Base-by-base conservation (phyloP, 2,797 vertebrate genomes). In the Pempheris klunzingeri region DNA sequence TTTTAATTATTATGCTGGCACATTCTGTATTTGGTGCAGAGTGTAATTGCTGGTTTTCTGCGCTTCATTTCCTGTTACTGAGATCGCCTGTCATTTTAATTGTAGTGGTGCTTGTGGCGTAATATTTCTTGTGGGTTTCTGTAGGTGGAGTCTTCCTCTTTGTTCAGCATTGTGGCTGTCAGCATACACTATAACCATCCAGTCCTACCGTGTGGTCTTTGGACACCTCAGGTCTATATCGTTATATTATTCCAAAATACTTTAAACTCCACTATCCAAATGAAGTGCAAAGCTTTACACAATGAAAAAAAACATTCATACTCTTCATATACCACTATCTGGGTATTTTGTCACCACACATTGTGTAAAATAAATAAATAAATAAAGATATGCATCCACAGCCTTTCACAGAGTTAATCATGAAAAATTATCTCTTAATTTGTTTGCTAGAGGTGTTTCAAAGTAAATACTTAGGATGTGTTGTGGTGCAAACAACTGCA, bases 141-240 rank as follows among this genome's bases (percentile, higher is more conserved):
- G 36, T 28, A 26, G 73, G 39, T 36, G 63, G n/a, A 36, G 47
- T 47, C 36, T 63, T 18, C 34, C 39, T 14, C 24, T 54, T 47
- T 22, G 43, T 22, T 32, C 26, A n/a, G 39, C 17, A 22, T 5
- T n/a, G 34, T 2, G 12, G 2, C 20, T 7, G 22, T 6, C 20
- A 2, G 24, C 39, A 1, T 3, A 4, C 50, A 49, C 26, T 6
- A 20, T 2, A 9, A 13, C 18, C 57, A 22, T 2, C 47, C 22
- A 39, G 39, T n/a, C 55, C 30, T 54, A 30, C 20, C 12, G 28
- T 57, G 14, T 20, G 3, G 6, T 50, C 30, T 34, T 50, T 24
- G 4, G 13, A 24, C 28, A 34, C 3, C 14, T 34, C 7, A 30
- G 20, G 22, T 34, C 22, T 20, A 12, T 1, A 26, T 7, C 18